Percentiles rank a stretch among this genome's conserved stretches.
phyloP scores from a whole-genome alignment of 2,113 vertebrate species.

The Centropus unirufus region DNA sequence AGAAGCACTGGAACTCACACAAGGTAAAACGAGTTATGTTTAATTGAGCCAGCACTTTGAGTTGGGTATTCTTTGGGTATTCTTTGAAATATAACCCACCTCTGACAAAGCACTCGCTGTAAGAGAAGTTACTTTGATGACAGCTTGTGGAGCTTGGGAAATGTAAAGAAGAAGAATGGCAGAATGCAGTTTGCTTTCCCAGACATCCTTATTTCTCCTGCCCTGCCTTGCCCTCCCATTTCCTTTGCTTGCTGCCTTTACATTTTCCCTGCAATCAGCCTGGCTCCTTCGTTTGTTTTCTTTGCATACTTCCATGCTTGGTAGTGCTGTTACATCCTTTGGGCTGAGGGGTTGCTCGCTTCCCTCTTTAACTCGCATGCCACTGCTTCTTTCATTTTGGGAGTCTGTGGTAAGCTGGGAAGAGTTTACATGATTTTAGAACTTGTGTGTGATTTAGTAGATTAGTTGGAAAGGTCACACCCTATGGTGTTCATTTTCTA shows the following conservation, averaged over 20 bases:
- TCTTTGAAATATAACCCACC: not conserved
- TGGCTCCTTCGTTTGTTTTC: not conserved
- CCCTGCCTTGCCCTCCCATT: not conserved
- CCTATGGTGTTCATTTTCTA: not conserved
- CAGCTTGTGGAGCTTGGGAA: conserved; percentile 2
- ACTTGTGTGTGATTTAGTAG: not conserved
- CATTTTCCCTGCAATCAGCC: not conserved
- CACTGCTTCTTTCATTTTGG: not conserved
- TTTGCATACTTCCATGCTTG: not conserved
- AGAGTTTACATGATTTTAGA: not conserved
- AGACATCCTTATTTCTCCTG: not conserved
- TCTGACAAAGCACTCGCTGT: not conserved
- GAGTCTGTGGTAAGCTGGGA: not conserved
- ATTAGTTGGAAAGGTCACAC: not conserved
- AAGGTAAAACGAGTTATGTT: conserved; percentile 9
- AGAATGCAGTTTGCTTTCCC: conserved; percentile 4
- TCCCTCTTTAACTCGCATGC: not conserved
- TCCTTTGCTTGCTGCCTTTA: not conserved
- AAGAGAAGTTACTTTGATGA: not conserved
- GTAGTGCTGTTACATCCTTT: not conserved
- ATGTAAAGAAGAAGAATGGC: not conserved
- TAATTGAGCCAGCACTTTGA: not conserved
- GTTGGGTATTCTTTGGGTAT: not conserved
- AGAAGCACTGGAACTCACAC: not conserved
- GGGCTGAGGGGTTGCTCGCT: not conserved